These are phyloP conservation scores for Anticlea derivata DNA, from an alignment of 2,888 invertebrate genomes.

Conservation along the genomic window DNA sequence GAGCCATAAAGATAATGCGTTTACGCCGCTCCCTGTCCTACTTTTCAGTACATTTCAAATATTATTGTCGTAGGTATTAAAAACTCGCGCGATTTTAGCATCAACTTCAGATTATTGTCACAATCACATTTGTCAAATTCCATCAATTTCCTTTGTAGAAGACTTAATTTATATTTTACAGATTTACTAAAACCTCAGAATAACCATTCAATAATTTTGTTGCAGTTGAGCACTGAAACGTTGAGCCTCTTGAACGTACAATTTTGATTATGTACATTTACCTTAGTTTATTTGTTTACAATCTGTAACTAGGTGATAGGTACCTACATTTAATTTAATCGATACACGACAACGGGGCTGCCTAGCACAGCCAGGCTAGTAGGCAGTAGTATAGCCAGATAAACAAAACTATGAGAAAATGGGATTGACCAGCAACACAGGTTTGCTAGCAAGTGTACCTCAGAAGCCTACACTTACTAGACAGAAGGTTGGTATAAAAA, in stretches of 20 bases:
- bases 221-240: too few species aligned
- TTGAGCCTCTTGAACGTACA: neutral
- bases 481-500: conserved; percentile 56
- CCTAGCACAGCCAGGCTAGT: too few species aligned
- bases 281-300: conserved; percentile 24
- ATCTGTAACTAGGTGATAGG: conserved; percentile 60
- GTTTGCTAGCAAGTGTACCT: conserved; percentile 84
- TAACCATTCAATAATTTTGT: too few species aligned
- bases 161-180: neutral
- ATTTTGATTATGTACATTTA: neutral
- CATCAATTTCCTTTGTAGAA: neutral
- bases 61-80: too few species aligned
- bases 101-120: conserved; percentile 7
- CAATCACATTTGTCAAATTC: neutral
- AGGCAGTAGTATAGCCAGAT: too few species aligned
- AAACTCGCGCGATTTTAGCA: neutral
- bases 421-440: conserved; percentile 86
- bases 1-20: conserved; percentile 26
- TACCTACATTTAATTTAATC: too few species aligned
- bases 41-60: too few species aligned
- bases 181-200: conserved; percentile 8
- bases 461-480: conserved; percentile 64
- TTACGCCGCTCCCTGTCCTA: too few species aligned
- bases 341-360: conserved; percentile 50
- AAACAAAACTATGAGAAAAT: conserved; percentile 50